Conservation (phyloP, 2,888 invertebrate species). For the Heliconius ismenius region DNA sequence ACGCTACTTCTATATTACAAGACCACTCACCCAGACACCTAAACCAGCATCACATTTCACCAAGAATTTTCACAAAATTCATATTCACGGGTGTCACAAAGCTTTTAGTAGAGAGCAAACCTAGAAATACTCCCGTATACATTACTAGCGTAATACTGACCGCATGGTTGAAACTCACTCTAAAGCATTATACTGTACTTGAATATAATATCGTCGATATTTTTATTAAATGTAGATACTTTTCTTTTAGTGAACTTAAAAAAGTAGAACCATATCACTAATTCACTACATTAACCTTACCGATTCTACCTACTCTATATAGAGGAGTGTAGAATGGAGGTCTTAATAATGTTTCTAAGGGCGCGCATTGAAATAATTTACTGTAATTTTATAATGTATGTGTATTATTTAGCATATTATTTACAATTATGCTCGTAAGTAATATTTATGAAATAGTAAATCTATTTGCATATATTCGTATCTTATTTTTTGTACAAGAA, state of each 20-base stretch:
- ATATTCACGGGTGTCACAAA: slow-evolving; percentile 23
- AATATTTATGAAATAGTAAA: too few species aligned
- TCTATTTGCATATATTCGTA: too few species aligned
- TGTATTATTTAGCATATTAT: too few species aligned
- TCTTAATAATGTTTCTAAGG: too few species aligned
- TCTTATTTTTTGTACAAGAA: too few species aligned
- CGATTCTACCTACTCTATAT: too few species aligned
- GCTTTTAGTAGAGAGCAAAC: slow-evolving; percentile 25
- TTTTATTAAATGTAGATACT: background rate
- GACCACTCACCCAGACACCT: slow-evolving; percentile 10
- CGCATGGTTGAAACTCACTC: slow-evolving; percentile 9
- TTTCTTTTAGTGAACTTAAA: background rate
- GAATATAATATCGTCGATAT: background rate
- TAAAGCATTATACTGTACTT: background rate
- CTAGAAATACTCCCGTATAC: slow-evolving; percentile 30
- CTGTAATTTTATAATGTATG: too few species aligned
- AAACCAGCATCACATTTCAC: slow-evolving; percentile 17
- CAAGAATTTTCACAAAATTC: slow-evolving; percentile 20
- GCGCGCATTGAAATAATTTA: too few species aligned
- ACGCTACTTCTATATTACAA: slow-evolving; percentile 2
- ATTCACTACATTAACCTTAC: too few species aligned
- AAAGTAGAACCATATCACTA: too few species aligned
- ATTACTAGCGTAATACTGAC: slow-evolving; percentile 21
- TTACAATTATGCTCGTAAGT: too few species aligned
- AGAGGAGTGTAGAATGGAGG: too few species aligned